These are phyloP conservation scores for Acanthurus leucopareius DNA, from an alignment of 2,797 vertebrate species.

Conservation along the genomic window DNA sequence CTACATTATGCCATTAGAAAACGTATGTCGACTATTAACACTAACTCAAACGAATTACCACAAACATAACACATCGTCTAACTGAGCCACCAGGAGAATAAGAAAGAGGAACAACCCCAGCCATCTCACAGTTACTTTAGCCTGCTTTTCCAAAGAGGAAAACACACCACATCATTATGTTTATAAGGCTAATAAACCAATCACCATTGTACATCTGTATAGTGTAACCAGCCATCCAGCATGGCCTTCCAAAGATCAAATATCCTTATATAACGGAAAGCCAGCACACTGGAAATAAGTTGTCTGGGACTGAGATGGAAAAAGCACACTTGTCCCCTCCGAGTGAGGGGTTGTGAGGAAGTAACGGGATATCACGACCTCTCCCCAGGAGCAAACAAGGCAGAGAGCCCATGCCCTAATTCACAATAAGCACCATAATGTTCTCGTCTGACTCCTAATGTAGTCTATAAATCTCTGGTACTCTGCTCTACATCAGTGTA, in stretches of 20 bases:
- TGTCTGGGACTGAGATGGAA: constrained; percentile 75
- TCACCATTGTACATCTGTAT: constrained; percentile 69
- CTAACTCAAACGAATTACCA: constrained; percentile 53
- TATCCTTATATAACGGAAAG: constrained; percentile 78
- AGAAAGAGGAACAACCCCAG: constrained; percentile 32
- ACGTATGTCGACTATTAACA: constrained; percentile 57
- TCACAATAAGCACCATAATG: constrained; percentile 78
- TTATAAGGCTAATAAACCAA: constrained; percentile 79
- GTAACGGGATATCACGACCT: constrained; percentile 77
- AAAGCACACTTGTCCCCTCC: constrained; percentile 80
- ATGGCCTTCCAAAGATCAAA: constrained; percentile 72
- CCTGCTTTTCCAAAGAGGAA: constrained; percentile 53
- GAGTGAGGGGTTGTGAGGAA: constrained; percentile 71
- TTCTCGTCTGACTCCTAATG: constrained; percentile 80
- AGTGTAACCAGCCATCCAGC: constrained; percentile 72
- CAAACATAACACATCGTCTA: constrained; percentile 64
- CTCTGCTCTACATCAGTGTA: constrained; percentile 77
- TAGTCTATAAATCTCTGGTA: constrained; percentile 78
- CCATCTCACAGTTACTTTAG: constrained; percentile 40
- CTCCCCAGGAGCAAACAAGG: constrained; percentile 77
- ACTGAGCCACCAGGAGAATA: constrained; percentile 44
- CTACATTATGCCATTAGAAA: constrained; percentile 51
- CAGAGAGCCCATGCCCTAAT: constrained; percentile 76
- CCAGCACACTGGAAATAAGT: constrained; percentile 76
- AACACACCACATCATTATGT: constrained; percentile 67